These are phyloP conservation scores for Microtus ochrogaster DNA, from an alignment of 2,113 vertebrate genomes.

Conservation along the genomic window DNA sequence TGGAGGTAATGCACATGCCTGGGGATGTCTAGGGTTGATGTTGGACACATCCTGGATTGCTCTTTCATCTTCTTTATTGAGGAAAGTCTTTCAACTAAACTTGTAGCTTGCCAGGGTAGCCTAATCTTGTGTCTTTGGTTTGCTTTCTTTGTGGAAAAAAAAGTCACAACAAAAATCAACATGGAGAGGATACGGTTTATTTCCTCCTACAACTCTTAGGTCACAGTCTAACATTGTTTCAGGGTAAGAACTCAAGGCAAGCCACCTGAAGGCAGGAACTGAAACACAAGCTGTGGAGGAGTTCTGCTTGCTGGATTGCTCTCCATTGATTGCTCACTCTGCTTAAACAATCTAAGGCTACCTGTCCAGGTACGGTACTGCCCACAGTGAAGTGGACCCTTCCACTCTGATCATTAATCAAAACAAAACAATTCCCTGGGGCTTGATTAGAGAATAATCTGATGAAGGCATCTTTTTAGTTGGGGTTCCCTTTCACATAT, in stretches of 20 bases:
- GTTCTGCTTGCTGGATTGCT: neutral
- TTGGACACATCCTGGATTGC: too few relatives aligned
- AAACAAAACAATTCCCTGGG: neutral
- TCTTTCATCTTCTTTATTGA: neutral
- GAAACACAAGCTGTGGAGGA: neutral
- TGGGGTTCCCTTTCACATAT: neutral
- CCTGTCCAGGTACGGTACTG: too few relatives aligned
- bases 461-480: neutral
- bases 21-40: neutral
- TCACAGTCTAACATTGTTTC: neutral
- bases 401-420: neutral
- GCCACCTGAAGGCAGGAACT: neutral
- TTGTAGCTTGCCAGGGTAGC: neutral
- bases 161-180: neutral
- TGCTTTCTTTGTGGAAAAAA: neutral
- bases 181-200: neutral
- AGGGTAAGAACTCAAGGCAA: neutral
- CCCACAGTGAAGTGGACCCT: too few relatives aligned
- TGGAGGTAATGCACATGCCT: too few relatives aligned
- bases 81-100: neutral
- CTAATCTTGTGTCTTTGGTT: neutral
- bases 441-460: neutral
- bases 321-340: too few relatives aligned
- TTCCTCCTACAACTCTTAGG: neutral
- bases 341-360: neutral